These are phyloP conservation scores for Temnothorax rugatulus DNA, from an alignment of 2,888 invertebrate genomes.

Conservation along the genomic window DNA sequence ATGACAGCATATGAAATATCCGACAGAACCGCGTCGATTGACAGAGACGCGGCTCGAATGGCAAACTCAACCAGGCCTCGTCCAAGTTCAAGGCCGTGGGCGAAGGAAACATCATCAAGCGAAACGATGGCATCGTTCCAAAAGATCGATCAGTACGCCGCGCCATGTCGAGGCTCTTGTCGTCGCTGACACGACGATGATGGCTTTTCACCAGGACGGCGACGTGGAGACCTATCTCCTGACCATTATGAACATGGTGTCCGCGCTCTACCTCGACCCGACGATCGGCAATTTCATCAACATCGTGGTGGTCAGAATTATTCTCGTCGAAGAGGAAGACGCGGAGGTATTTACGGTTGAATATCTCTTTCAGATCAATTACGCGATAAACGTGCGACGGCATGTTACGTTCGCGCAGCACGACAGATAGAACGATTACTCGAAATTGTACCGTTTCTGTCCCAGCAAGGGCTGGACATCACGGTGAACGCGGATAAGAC, in stretches of 20 bases:
- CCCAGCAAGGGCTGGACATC: constrained; percentile 89
- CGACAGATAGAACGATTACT: constrained; percentile 7
- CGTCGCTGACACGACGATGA: constrained; percentile 96
- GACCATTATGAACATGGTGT: constrained; percentile 97
- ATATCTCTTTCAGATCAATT: constrained; percentile 10
- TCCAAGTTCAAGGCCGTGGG: constrained; percentile 87
- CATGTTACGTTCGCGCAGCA: background rate
- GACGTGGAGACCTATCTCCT: constrained; percentile 95
- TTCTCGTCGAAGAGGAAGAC: constrained; percentile 91
- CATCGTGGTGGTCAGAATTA: constrained; percentile 95
- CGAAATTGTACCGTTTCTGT: constrained; percentile 43
- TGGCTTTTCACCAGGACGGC: constrained; percentile 93
- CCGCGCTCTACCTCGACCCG: constrained; percentile 94
- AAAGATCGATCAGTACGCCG: constrained; percentile 91
- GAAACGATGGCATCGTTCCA: constrained; percentile 80
- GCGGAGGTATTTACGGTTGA: constrained; percentile 85
- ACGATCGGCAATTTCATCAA: constrained; percentile 96
- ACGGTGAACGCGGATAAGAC: constrained; percentile 94
- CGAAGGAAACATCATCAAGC: constrained; percentile 76
- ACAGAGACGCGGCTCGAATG: constrained; percentile 88
- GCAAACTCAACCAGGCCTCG: constrained; percentile 87
- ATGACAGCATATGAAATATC: constrained; percentile 38
- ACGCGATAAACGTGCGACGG: constrained; percentile 9
- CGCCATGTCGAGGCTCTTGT: constrained; percentile 95
- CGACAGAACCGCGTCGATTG: constrained; percentile 82